Evolutionary conservation across 2,888 invertebrate species (phyloP).

Genomic region (Ctenicera cuprea): DNA sequence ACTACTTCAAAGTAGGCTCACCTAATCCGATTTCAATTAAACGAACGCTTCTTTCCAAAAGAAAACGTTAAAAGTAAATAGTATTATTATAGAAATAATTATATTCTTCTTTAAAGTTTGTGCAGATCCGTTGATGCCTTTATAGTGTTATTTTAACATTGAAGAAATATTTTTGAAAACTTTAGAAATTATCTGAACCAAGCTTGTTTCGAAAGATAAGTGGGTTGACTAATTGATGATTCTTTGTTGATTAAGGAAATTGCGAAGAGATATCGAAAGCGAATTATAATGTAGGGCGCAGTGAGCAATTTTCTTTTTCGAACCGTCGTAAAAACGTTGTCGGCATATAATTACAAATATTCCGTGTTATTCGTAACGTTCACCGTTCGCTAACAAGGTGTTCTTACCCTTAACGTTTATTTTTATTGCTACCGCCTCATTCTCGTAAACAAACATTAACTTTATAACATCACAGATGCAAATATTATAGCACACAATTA

Average conservation of each 20-base stretch:
- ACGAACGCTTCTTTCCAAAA: conserved; percentile 3
- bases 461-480: conserved; percentile 37
- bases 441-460: conserved; percentile 36
- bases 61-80: conserved; percentile 7
- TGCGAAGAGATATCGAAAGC: conserved; percentile 2
- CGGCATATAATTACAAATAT: conserved; percentile 25
- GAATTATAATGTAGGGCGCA: neutral
- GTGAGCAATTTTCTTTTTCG: conserved; percentile 13
- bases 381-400: conserved; percentile 31
- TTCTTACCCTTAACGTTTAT: conserved; percentile 35
- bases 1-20: conserved; percentile 42
- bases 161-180: neutral
- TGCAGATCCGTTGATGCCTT: too few species aligned
- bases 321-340: conserved; percentile 7
- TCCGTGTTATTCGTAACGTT: conserved; percentile 6
- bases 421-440: conserved; percentile 32
- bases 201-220: conserved; percentile 15
- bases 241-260: conserved; percentile 2
- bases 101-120: too few species aligned
- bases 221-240: conserved; percentile 11
- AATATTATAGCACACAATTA: conserved; percentile 39
- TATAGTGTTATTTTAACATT: too few species aligned
- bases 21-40: conserved; percentile 34
- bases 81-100: too few species aligned
- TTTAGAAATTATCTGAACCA: neutral